Evolutionary conservation across 2,888 invertebrate species (phyloP).

Genomic region (Acanthosepion pharaonis): DNA sequence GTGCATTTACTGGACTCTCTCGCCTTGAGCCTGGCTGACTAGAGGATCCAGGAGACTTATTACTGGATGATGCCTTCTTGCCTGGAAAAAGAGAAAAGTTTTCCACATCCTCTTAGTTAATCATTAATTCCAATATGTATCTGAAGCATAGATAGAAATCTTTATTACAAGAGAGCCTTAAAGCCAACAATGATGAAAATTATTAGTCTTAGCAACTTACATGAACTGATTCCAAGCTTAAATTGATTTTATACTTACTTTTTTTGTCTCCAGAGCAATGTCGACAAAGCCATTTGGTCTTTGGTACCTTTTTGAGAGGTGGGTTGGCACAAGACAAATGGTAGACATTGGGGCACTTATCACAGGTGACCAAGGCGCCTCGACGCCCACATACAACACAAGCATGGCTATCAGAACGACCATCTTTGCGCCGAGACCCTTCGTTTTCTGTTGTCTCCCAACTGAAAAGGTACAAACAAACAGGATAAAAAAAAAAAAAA

Average conservation of each 20-base stretch:
- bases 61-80: slow-evolving; percentile 52
- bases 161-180: not conserved
- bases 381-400: slow-evolving; percentile 65
- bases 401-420: slow-evolving; percentile 53
- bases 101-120: too few relatives aligned
- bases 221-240: too few relatives aligned
- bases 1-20: slow-evolving; percentile 61
- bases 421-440: not conserved
- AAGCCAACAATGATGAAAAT: too few relatives aligned
- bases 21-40: slow-evolving; percentile 52
- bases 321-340: slow-evolving; percentile 67
- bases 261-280: slow-evolving; percentile 62
- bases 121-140: not conserved
- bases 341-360: slow-evolving; percentile 66
- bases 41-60: slow-evolving; percentile 23
- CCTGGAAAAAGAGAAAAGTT: not conserved
- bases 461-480: not conserved
- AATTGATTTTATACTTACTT: slow-evolving; percentile 55
- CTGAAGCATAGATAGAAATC: not conserved
- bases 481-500: not conserved
- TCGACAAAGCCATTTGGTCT: slow-evolving; percentile 68
- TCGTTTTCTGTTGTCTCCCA: not conserved
- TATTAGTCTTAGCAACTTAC: too few relatives aligned
- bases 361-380: slow-evolving; percentile 66
- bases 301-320: slow-evolving; percentile 66